Evolutionary conservation across 2,888 invertebrate species (phyloP).

Genomic region (Anthoptus insignis): DNA sequence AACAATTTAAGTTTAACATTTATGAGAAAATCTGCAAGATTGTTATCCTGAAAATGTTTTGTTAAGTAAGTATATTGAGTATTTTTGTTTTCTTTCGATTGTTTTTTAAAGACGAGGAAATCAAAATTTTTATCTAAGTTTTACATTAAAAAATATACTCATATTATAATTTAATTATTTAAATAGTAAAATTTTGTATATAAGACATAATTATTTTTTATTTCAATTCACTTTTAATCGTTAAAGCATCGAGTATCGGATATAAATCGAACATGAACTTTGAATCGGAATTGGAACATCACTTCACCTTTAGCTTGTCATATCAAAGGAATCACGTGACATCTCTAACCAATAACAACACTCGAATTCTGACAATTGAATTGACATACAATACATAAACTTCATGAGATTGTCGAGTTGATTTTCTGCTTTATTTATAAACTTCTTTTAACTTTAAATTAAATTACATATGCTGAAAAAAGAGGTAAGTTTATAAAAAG

Average conservation of each 20-base stretch:
- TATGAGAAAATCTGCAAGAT: too few relatives aligned
- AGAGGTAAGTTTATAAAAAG: slow-evolving; percentile 64
- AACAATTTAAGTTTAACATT: too few relatives aligned
- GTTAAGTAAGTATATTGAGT: too few relatives aligned
- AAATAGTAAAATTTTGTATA: too few relatives aligned
- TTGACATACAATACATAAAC: slow-evolving; percentile 64
- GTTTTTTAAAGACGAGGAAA: too few relatives aligned
- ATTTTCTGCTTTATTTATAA: slow-evolving; percentile 67
- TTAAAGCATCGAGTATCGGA: background rate
- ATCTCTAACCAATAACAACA: slow-evolving; percentile 48
- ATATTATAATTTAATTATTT: too few relatives aligned
- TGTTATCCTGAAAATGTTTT: too few relatives aligned
- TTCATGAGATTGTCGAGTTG: slow-evolving; percentile 65
- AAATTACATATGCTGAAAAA: slow-evolving; percentile 64
- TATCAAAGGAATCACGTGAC: slow-evolving; percentile 71
- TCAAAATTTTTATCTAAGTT: too few relatives aligned
- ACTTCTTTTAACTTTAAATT: slow-evolving; percentile 45
- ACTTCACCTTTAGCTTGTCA: slow-evolving; percentile 38
- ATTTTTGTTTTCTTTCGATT: too few relatives aligned
- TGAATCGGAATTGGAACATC: slow-evolving; percentile 35
- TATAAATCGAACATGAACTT: background rate
- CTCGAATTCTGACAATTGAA: slow-evolving; percentile 51
- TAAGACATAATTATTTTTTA: too few relatives aligned
- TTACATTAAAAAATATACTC: too few relatives aligned
- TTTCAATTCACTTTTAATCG: too few relatives aligned